A percentile compares a stretch with the other conserved stretches of the same genome.
phyloP scores from a whole-genome alignment of 2,797 vertebrate species.

The Pagetopsis macropterus region DNA sequence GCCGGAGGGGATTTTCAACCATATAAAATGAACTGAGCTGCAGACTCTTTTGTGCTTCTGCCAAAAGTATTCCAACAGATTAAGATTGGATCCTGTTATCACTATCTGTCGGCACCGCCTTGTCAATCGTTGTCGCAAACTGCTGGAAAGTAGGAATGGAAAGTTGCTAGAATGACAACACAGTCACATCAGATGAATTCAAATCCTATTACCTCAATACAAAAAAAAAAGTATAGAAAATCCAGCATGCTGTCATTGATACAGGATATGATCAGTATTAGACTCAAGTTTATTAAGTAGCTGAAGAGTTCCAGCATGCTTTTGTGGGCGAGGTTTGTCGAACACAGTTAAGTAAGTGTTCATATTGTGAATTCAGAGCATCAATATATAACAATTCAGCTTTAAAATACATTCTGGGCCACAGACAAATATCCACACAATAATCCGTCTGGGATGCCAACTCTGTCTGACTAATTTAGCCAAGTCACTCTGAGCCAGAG shows the following conservation, averaged over 20 bases:
- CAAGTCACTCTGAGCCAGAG: constrained; percentile 42
- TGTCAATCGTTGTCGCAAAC: constrained; percentile 40
- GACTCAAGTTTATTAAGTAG: constrained; percentile 12
- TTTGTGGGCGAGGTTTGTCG: constrained; percentile 3
- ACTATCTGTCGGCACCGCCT: constrained; percentile 30
- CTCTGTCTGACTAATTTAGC: constrained; percentile 49
- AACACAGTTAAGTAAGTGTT: constrained; percentile 1
- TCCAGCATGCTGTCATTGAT: constrained; percentile 9
- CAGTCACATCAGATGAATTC: constrained; percentile 28
- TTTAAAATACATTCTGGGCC: constrained; percentile 28
- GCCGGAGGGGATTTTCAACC: constrained; percentile 53
- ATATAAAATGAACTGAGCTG: constrained; percentile 55
- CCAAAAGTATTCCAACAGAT: constrained; percentile 47
- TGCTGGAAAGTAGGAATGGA: constrained; percentile 8
- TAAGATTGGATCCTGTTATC: constrained; percentile 48
- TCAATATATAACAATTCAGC: constrained; percentile 15
- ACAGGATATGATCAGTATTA: constrained; percentile 14
- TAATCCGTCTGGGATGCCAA: constrained; percentile 23
- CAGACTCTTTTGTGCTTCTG: constrained; percentile 41
- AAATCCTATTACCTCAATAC: neutral
- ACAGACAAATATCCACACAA: constrained; percentile 19
- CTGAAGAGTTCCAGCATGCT: neutral
- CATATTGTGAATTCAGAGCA: constrained; percentile 4
- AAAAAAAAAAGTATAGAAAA: constrained; percentile 7
- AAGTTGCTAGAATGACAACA: constrained; percentile 27